Conservation (phyloP, 2,113 vertebrate genomes). For the Rhineura floridana region DNA sequence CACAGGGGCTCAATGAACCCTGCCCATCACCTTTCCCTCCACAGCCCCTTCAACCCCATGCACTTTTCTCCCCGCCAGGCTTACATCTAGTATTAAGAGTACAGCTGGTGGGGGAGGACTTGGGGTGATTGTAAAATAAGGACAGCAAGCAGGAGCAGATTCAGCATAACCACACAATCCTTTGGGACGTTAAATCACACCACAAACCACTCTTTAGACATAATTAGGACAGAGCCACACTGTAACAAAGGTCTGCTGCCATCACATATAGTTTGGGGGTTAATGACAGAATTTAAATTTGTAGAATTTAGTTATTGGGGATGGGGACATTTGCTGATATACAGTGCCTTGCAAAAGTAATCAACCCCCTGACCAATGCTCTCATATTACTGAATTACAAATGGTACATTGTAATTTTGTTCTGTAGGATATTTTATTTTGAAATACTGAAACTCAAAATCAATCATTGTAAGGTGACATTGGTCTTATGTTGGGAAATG, state of each 20-base stretch:
- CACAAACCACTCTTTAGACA: background rate
- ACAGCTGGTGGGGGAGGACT: no score
- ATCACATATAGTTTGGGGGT: background rate
- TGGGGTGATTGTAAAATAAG: background rate
- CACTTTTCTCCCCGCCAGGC: background rate
- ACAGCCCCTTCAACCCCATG: background rate
- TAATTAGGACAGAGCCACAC: background rate
- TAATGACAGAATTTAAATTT: fast-evolving
- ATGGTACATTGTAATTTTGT: no score
- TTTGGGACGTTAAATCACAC: background rate
- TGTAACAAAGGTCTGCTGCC: background rate
- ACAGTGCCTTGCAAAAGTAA: no score
- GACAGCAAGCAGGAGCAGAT: background rate
- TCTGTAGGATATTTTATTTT: no score
- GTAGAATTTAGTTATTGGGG: background rate
- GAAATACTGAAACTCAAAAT: no score
- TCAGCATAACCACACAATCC: background rate
- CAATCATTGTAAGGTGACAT: no score
- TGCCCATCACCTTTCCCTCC: background rate
- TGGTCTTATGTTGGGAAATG: no score
- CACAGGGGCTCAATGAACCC: background rate
- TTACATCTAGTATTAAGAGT: background rate
- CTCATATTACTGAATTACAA: no score
- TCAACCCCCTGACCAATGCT: no score
- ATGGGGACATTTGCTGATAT: no score